These are phyloP conservation scores for Lepus oiostolus DNA, from an alignment of 2,797 vertebrate genomes.

Conservation along the genomic window DNA sequence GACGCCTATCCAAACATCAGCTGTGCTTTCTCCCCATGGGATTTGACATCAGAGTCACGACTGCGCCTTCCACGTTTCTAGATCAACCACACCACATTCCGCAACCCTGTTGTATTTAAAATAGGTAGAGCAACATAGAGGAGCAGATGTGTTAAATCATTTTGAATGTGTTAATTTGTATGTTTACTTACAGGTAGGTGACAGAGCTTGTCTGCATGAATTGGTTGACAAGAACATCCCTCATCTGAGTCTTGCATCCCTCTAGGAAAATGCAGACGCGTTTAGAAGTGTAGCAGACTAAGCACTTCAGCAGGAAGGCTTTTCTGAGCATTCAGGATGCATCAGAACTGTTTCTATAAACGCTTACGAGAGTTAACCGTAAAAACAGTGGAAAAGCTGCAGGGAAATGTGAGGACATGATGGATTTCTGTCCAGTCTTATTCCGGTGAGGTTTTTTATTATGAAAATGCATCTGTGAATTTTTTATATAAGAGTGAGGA, in stretches of 20 bases:
- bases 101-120: background rate
- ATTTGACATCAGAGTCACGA: background rate
- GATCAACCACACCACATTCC: too few species aligned
- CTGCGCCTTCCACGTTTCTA: background rate
- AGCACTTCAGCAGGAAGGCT: fast-evolving
- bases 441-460: background rate
- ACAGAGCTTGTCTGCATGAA: background rate
- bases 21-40: fast-evolving
- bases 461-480: background rate
- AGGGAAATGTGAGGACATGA: background rate
- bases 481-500: background rate
- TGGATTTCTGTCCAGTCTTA: background rate
- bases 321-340: background rate
- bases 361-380: background rate
- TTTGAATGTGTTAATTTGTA: background rate
- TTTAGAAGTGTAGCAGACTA: background rate
- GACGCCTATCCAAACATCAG: background rate
- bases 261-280: background rate
- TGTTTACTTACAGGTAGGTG: background rate
- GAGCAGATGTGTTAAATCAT: background rate
- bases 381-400: background rate
- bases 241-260: background rate
- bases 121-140: background rate
- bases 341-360: background rate
- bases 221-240: background rate